These are phyloP conservation scores for Lepeophtheirus nordmannii DNA, from an alignment of 2,888 invertebrate species.

Conservation along the genomic window DNA sequence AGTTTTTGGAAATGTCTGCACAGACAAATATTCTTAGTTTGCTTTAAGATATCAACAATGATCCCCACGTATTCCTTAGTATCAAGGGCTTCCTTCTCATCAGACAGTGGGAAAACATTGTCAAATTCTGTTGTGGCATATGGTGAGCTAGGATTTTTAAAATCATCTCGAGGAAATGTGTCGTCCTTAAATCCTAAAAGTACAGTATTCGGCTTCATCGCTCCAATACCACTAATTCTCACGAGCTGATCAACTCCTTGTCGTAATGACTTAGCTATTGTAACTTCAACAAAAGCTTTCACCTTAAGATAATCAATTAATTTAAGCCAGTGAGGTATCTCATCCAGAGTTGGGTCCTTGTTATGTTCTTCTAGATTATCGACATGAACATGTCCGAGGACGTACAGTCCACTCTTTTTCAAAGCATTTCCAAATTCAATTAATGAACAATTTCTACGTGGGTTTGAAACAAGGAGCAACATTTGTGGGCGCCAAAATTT, in stretches of 20 bases:
- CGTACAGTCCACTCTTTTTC: constrained; percentile 81
- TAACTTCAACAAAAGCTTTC: constrained; percentile 94
- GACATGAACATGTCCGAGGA: constrained; percentile 67
- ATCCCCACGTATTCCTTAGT: constrained; percentile 59
- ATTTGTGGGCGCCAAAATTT: constrained; percentile 99
- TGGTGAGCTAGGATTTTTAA: constrained; percentile 8
- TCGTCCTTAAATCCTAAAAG: constrained; percentile 42
- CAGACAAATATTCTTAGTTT: constrained; percentile 85
- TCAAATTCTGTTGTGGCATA: constrained; percentile 13
- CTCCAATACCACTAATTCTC: constrained; percentile 82
- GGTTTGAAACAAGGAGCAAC: constrained; percentile 74
- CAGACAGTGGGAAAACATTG: constrained; percentile 2
- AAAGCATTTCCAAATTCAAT: constrained; percentile 95
- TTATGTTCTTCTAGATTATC: constrained; percentile 28
- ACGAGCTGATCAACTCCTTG: constrained; percentile 83
- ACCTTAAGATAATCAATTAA: constrained; percentile 81
- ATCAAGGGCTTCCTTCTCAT: background rate
- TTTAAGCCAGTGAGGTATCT: constrained; percentile 51
- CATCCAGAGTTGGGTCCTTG: constrained; percentile 11
- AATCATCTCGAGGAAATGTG: constrained; percentile 18
- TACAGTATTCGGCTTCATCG: constrained; percentile 94
- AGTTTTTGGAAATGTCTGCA: constrained; percentile 77
- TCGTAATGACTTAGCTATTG: constrained; percentile 64
- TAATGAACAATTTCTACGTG: constrained; percentile 71
- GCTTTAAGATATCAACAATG: constrained; percentile 68